Base-by-base conservation (phyloP, 2,888 invertebrate genomes). In the Drosophila testacea region DNA sequence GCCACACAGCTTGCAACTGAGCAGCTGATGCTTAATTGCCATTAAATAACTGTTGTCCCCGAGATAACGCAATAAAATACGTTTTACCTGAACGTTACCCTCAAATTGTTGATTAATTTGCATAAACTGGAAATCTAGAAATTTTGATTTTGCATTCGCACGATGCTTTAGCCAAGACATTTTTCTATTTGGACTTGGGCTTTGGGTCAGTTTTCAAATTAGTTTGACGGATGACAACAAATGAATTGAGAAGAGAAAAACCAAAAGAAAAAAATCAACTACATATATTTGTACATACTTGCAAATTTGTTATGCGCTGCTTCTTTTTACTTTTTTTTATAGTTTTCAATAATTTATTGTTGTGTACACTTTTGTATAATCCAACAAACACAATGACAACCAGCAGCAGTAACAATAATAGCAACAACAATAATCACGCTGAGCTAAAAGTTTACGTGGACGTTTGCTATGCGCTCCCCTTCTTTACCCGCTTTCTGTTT, bases 381-480 rank as follows among this genome's bases (percentile, higher is more conserved):
- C 56, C 46, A 50, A 62, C 63, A 59, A 62, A 36, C 62, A 52
- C 61, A 73, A 63, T 59, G 34, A 28, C 42, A 65, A 16, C 16
- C 16, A 16, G 38, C 54, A 41, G 42, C 28, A 52, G 27, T n/a
- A 52, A 47, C 16, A 67, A 71, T 16, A 38, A 48, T 16, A 68
- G 52, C 52, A 71, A 77, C 68, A 87, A 78, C 55, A 77, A 76
- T 56, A 79, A 63, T 50, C 60, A 52, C 70, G 51, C 44, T 67
- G 38, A 71, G 80, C 80, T 81, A 87, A 90, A 90, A 87, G 90
- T 90, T 91, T 90, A 90, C 90, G 90, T 90, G 90, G 90, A 91
- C 83, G 82, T 83, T 83, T 84, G 73, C 79, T 71, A 48, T 61
- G 71, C 27, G n/a, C 28, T 10, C 71, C 9, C 22, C 22, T 22